These are phyloP conservation scores for Bergia puertoricense DNA, from an alignment of 92 coral and sea anemone species.

Conservation along the genomic window DNA sequence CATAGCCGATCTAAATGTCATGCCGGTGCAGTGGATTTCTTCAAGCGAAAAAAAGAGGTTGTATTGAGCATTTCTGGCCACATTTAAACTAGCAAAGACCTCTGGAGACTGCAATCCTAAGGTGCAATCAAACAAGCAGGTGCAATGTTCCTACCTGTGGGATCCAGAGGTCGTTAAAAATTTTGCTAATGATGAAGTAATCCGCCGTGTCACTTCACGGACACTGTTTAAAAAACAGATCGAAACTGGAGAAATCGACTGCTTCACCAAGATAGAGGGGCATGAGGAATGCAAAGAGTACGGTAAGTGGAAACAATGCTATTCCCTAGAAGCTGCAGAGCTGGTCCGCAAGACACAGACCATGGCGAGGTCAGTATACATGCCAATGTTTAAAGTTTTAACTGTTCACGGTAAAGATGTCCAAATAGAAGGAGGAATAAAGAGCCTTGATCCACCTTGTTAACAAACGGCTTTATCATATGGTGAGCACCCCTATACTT, in stretches of 20 bases:
- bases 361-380: not conserved
- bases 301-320: not conserved
- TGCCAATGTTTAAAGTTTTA: not conserved
- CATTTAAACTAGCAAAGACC: conserved; percentile 25
- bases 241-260: conserved; percentile 1
- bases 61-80: not conserved
- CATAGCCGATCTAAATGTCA: conserved; percentile 2
- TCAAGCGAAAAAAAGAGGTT: not conserved
- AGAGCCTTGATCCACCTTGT: not conserved
- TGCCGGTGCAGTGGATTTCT: not conserved
- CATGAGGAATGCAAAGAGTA: conserved; percentile 30
- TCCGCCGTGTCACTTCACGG: not conserved
- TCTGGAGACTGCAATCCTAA: conserved; percentile 8
- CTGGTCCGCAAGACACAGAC: not conserved
- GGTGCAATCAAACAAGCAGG: not conserved
- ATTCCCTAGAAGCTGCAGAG: conserved; percentile 21
- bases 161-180: conserved; percentile 29
- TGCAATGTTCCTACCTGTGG: conserved; percentile 4
- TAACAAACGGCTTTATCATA: not conserved
- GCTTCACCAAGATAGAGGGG: not conserved
- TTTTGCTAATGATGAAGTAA: not conserved
- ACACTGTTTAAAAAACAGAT: conserved; percentile 27
- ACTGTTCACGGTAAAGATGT: not conserved
- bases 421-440: not conserved
- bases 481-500: conserved; percentile 22